A percentile compares a stretch with the other conserved stretches of the same genome.
These are phyloP conservation scores for Nothobranchius furzeri DNA, from an alignment of 2,113 vertebrate species.

Conservation along the genomic window DNA sequence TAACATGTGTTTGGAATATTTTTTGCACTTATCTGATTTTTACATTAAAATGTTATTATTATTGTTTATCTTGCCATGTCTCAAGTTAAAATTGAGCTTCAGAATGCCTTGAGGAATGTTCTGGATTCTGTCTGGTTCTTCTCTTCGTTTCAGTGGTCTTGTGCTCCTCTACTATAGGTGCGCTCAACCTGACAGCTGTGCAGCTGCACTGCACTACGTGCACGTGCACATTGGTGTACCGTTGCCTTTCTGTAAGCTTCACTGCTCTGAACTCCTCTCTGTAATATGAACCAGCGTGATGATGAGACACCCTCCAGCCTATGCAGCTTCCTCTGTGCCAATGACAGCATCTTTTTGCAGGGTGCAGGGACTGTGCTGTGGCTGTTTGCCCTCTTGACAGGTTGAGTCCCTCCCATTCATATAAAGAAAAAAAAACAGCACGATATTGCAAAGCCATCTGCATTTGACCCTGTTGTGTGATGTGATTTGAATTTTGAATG, in stretches of 20 bases:
- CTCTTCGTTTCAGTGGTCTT: neutral
- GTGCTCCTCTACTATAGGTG: slow-evolving; percentile 33
- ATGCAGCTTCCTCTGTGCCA: neutral
- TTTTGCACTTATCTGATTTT: too few relatives aligned
- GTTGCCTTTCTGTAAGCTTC: slow-evolving; percentile 5
- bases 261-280: slow-evolving; percentile 17
- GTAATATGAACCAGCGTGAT: neutral
- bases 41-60: too few relatives aligned
- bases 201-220: slow-evolving; percentile 42
- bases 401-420: too few relatives aligned
- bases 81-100: too few relatives aligned
- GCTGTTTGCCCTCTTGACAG: too few relatives aligned
- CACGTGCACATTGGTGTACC: slow-evolving; percentile 1
- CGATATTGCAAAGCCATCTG: too few relatives aligned
- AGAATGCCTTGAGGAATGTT: neutral
- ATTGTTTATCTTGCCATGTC: too few relatives aligned
- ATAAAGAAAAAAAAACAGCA: too few relatives aligned
- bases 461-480: neutral
- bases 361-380: too few relatives aligned
- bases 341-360: neutral
- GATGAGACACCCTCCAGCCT: neutral
- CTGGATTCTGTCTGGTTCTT: neutral
- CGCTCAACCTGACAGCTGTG: slow-evolving; percentile 33
- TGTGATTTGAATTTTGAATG: neutral
- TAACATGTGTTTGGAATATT: too few relatives aligned